Conservation (phyloP, 1,140 invertebrate genomes). For the Stegodyphus mimosarum region DNA sequence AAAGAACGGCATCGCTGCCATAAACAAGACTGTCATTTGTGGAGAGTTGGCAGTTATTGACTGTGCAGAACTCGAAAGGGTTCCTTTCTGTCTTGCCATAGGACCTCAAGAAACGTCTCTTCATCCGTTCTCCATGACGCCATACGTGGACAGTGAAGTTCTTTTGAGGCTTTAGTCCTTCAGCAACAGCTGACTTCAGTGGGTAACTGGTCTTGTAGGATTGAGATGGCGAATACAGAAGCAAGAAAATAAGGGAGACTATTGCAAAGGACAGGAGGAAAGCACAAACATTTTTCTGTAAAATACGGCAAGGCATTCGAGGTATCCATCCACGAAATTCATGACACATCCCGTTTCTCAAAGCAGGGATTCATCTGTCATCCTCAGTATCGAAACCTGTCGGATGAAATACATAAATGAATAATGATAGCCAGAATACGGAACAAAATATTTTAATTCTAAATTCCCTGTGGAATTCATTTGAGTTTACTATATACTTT, state of each 20-base stretch:
- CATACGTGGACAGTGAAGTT: slow-evolving; percentile 64
- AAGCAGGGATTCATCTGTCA: background rate
- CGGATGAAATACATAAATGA: too few relatives aligned
- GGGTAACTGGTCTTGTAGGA: background rate
- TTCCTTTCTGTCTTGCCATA: slow-evolving; percentile 63
- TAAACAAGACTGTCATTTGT: slow-evolving; percentile 68
- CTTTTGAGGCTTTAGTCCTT: background rate
- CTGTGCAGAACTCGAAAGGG: slow-evolving; percentile 73
- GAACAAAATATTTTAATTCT: too few relatives aligned
- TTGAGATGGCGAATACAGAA: background rate
- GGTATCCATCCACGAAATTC: slow-evolving; percentile 7
- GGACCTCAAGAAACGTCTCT: slow-evolving; percentile 62
- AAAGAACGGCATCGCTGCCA: slow-evolving; percentile 72
- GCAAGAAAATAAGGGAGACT: background rate
- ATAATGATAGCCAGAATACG: too few relatives aligned
- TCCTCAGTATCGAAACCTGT: background rate
- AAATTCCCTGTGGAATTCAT: too few relatives aligned
- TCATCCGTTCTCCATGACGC: slow-evolving; percentile 62
- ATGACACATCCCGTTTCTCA: slow-evolving; percentile 24
- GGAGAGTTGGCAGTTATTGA: slow-evolving; percentile 71
- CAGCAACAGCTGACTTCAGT: background rate
- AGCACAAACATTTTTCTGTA: background rate
- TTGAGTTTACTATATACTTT: too few relatives aligned
- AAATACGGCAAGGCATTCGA: background rate
- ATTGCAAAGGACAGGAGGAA: background rate